phyloP scores from a whole-genome alignment of 1,140 invertebrate genomes.

The Nylanderia fulva region DNA sequence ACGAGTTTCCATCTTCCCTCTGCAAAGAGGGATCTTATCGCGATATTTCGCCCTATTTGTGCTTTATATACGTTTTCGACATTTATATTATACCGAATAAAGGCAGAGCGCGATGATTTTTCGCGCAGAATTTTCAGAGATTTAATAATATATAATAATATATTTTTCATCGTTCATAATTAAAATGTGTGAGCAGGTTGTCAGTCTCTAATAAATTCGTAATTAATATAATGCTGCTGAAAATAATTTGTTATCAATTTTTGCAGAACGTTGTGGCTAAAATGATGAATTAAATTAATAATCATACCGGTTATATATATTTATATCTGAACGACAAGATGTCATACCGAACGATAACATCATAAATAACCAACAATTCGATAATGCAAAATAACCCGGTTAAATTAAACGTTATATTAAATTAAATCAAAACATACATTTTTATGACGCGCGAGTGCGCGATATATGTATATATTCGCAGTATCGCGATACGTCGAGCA shows the following conservation, averaged over 20 bases:
- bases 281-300: background rate
- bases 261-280: background rate
- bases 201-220: background rate
- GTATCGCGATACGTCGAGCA: slow-evolving; percentile 40
- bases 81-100: background rate
- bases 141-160: background rate
- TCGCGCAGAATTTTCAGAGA: background rate
- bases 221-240: background rate
- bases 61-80: background rate
- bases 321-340: slow-evolving; percentile 18
- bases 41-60: slow-evolving; percentile 35
- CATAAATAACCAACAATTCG: slow-evolving; percentile 42
- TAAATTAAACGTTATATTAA: slow-evolving; percentile 53
- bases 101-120: background rate
- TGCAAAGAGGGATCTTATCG: slow-evolving; percentile 50
- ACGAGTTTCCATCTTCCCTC: slow-evolving; percentile 62
- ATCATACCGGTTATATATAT: background rate
- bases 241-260: slow-evolving; percentile 14
- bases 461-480: background rate
- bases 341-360: background rate
- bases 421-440: slow-evolving; percentile 49
- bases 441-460: slow-evolving; percentile 4
- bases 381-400: slow-evolving; percentile 22
- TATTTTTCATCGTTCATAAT: background rate
- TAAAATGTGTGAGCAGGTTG: background rate